Evolutionary conservation across 2,797 vertebrate species (phyloP), one percentile per base, ranked within the genome.

Genomic region (Morelia viridis): DNA sequence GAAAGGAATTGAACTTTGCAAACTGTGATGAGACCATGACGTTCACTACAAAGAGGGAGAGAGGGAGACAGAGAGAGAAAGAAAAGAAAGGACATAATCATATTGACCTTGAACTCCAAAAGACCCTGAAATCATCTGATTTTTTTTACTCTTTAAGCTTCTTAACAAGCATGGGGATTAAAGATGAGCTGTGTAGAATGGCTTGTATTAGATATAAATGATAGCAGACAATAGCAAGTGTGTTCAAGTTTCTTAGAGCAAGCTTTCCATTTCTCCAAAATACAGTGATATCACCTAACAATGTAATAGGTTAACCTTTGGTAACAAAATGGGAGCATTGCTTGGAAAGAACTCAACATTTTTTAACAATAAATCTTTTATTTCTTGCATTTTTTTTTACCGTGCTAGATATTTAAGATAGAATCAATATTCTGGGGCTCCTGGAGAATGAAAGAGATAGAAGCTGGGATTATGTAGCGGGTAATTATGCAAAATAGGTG

Each of bases 61-160:
- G 90, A 87, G 56, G 53, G 64, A 64, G 80, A 88, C 41, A 92
- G 19, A 46, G 41, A 41, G 31, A 41, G 71, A 41, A 11, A 46
- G 35, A 19, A 46, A 80, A 80, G 94, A 96, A 94, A 91, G 41
- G 96, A 97, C 97, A 97, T 97, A 97, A 97, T 97, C 96, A 97
- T 95, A 97, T 97, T 98, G 97, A 97, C 97, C 97, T 98, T 98
- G 97, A 98, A 97, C 96, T 97, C 96, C 94, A 95, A 96, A 97
- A 97, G 97, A 96, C 96, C 96, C 96, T 96, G 95, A 97, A 98
- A 97, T 97, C 97, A 97, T 97, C 96, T 95, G 96, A 96, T 96
- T 98, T 76, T 41, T 80, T 92, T 97, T 97, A 95, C 92, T 97
- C 96, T 97, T 97, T 97, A 97, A 98, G 96, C 95, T 96, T 94